Conservation (phyloP, 1,140 invertebrate species). For the Hylyphantes graminicola region DNA sequence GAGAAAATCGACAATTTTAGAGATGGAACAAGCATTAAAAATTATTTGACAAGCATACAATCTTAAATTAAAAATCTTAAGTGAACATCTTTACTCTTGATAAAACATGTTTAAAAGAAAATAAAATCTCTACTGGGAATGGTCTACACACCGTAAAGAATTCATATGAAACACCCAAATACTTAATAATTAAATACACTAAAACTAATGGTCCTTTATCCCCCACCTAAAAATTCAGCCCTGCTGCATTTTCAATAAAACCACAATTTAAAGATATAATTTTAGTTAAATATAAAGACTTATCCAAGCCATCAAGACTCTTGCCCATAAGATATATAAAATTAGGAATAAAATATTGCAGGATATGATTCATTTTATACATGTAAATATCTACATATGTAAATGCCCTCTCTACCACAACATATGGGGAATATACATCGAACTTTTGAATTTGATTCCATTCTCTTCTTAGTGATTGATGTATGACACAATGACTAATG, state of each 20-base stretch:
- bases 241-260: conserved; percentile 6
- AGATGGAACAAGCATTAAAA: not conserved
- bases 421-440: conserved; percentile 33
- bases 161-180: not conserved
- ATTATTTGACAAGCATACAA: not conserved
- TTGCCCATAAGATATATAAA: conserved; percentile 38
- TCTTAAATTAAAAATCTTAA: not conserved
- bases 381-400: conserved; percentile 53
- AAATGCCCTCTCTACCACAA: conserved; percentile 39
- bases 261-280: not conserved
- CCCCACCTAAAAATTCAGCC: not conserved
- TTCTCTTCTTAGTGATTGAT: too few relatives aligned
- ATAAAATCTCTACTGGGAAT: conserved; percentile 28
- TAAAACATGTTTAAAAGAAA: too few relatives aligned
- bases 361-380: conserved; percentile 49
- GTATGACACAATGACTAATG: too few relatives aligned
- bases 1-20: conserved; percentile 41
- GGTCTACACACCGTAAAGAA: not conserved
- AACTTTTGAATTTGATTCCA: not conserved
- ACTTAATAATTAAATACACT: conserved; percentile 27
- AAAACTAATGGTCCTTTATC: conserved; percentile 29
- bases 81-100: too few relatives aligned
- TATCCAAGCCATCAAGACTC: not conserved
- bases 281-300: not conserved
- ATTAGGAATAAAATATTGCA: conserved; percentile 51